phyloP scores from a whole-genome alignment of 2,113 vertebrate genomes.

The Pyrgilauda ruficollis region DNA sequence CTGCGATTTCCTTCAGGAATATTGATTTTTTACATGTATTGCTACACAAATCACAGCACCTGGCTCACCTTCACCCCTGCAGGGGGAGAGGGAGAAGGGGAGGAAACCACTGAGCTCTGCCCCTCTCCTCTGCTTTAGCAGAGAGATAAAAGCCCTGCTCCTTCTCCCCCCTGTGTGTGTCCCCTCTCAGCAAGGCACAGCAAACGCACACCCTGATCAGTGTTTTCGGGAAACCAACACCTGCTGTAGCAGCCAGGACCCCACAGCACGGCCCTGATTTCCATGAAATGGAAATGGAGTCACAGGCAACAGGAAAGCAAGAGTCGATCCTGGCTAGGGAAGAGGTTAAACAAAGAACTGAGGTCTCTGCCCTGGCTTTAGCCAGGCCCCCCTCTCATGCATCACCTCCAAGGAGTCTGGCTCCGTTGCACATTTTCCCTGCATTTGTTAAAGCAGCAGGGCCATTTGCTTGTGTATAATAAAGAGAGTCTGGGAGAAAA shows the following conservation, averaged over 20 bases:
- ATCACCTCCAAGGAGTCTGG: neutral
- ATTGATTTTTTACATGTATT: neutral
- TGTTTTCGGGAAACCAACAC: slow-evolving; percentile 13
- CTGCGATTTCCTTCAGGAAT: neutral
- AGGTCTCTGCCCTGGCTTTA: neutral
- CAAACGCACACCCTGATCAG: neutral
- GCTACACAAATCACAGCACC: neutral
- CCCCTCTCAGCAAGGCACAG: slow-evolving; percentile 13
- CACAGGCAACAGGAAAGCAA: neutral
- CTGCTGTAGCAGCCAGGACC: neutral
- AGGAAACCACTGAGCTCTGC: rapidly evolving
- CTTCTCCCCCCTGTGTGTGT: neutral
- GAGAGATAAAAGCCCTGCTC: neutral
- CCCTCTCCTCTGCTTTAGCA: neutral
- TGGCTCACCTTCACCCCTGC: neutral
- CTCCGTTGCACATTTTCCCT: neutral
- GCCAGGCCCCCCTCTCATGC: neutral
- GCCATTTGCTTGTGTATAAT: neutral
- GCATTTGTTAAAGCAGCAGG: neutral
- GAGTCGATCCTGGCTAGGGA: neutral
- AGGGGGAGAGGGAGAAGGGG: neutral
- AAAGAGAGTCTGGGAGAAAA: neutral
- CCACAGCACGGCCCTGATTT: neutral
- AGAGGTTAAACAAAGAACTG: neutral
- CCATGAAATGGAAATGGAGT: neutral